Percentiles rank a stretch among this genome's conserved stretches.
phyloP scores from a whole-genome alignment of 2,888 invertebrate genomes.

The Hemicrepidius hirtus region DNA sequence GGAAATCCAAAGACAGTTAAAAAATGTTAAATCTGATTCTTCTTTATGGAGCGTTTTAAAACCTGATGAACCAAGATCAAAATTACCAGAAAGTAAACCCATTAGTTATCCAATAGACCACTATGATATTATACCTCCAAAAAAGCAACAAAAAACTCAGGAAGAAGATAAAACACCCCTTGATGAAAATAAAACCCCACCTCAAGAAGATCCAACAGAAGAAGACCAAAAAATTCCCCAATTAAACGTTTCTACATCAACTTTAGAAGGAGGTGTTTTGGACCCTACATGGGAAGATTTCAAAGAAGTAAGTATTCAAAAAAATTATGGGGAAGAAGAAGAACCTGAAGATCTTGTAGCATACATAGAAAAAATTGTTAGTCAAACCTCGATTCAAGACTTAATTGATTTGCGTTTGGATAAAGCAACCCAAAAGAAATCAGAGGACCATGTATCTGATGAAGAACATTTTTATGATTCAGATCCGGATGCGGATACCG shows the following conservation, averaged over 20 bases:
- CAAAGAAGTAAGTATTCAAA: conserved; percentile 37
- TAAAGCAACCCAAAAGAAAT: conserved; percentile 42
- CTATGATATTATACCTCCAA: conserved; percentile 13
- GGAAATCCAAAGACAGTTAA: conserved; percentile 38
- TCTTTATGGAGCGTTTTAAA: conserved; percentile 48
- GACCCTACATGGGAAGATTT: conserved; percentile 42
- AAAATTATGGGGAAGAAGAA: conserved; percentile 34
- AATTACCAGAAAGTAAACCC: conserved; percentile 32
- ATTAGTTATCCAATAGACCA: conserved; percentile 48
- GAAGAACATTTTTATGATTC: conserved; percentile 48
- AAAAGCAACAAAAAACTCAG: no score
- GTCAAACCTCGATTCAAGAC: conserved; percentile 49
- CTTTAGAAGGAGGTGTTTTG: conserved; percentile 30
- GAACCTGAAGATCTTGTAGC: conserved; percentile 49
- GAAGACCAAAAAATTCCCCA: no score
- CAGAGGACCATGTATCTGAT: conserved; percentile 41
- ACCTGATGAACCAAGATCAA: conserved; percentile 22
- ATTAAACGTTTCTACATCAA: conserved; percentile 33
- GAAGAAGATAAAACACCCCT: no score
- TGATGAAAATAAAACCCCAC: no score
- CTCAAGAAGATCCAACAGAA: no score
- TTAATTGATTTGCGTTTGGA: conserved; percentile 27
- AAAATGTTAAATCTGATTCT: conserved; percentile 24
- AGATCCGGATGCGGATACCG: conserved; percentile 22
- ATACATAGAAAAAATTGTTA: conserved; percentile 45